Percentiles rank a stretch among this genome's conserved stretches.
These are phyloP conservation scores for Danionella dracula DNA, from an alignment of 2,797 vertebrate species.

Conservation along the genomic window DNA sequence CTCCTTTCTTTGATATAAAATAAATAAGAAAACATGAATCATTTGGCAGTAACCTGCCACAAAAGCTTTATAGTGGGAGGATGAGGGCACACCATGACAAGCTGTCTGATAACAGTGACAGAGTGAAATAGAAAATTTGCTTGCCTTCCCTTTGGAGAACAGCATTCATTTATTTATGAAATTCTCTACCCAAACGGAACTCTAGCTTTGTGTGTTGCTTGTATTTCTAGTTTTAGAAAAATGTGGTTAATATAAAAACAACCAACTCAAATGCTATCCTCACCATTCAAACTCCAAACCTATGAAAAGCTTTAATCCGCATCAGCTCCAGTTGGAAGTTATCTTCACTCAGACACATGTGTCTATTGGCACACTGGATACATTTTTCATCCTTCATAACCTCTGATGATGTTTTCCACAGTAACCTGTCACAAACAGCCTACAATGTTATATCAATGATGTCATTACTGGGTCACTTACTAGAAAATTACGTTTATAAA, in stretches of 20 bases:
- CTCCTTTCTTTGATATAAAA: conserved; percentile 27
- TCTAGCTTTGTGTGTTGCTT: not conserved
- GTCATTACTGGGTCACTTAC: too few species aligned
- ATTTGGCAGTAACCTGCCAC: conserved; percentile 34
- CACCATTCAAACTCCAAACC: too few species aligned
- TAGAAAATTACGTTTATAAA: too few species aligned
- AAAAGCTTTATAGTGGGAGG: conserved; percentile 37
- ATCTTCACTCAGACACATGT: conserved; percentile 31
- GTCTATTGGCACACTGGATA: not conserved
- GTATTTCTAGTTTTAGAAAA: not conserved
- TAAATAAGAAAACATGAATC: conserved; percentile 34
- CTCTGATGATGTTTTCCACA: not conserved
- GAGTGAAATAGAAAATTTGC: conserved; percentile 37
- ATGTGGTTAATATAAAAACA: too few species aligned
- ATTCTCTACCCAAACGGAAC: conserved; percentile 4
- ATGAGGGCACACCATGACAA: conserved; percentile 34
- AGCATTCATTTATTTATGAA: conserved; percentile 12
- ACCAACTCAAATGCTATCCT: too few species aligned
- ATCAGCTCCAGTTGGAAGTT: not conserved
- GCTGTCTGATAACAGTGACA: conserved; percentile 36
- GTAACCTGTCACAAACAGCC: conserved; percentile 4
- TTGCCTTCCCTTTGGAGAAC: conserved; percentile 4
- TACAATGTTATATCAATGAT: too few species aligned
- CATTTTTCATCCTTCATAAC: not conserved
- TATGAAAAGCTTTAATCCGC: too few species aligned